Evolutionary conservation across 2,797 vertebrate species (phyloP).

Genomic region (Rhynchotus rufescens): DNA sequence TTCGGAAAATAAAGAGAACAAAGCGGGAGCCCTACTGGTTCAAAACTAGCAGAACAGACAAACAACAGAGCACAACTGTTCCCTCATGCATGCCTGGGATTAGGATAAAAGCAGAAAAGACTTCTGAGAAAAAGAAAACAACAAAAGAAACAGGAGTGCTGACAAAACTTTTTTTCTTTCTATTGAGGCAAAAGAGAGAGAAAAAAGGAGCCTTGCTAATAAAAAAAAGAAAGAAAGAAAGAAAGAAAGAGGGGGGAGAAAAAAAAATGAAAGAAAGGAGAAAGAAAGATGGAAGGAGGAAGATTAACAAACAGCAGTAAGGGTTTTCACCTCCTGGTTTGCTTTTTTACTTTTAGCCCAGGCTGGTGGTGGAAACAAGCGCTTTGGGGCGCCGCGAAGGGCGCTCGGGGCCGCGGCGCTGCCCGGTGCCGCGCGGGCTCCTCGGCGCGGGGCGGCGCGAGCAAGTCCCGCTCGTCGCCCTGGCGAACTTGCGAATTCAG

Average conservation of each 20-base stretch:
- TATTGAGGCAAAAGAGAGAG: slow-evolving; percentile 89
- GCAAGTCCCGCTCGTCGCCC: not conserved
- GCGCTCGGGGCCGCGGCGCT: too few species aligned
- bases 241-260: slow-evolving; percentile 66
- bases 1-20: slow-evolving; percentile 96
- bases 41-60: slow-evolving; percentile 98
- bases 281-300: slow-evolving; percentile 79
- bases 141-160: slow-evolving; percentile 96
- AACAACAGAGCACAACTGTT: slow-evolving; percentile 99
- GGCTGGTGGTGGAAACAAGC: slow-evolving; percentile 59
- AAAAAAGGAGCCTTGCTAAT: slow-evolving; percentile 84
- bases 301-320: slow-evolving; percentile 91
- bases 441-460: not conserved
- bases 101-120: slow-evolving; percentile 97
- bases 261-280: slow-evolving; percentile 75
- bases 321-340: slow-evolving; percentile 84
- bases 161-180: slow-evolving; percentile 96
- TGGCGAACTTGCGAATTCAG: slow-evolving; percentile 42
- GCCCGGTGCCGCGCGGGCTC: too few species aligned
- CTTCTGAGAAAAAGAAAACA: slow-evolving; percentile 93
- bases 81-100: slow-evolving; percentile 99
- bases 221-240: slow-evolving; percentile 70
- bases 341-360: slow-evolving; percentile 69
- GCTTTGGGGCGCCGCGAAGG: not conserved
- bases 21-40: slow-evolving; percentile 95